These are phyloP conservation scores for Pollenia amentaria DNA, from an alignment of 2,888 invertebrate species.

Conservation along the genomic window DNA sequence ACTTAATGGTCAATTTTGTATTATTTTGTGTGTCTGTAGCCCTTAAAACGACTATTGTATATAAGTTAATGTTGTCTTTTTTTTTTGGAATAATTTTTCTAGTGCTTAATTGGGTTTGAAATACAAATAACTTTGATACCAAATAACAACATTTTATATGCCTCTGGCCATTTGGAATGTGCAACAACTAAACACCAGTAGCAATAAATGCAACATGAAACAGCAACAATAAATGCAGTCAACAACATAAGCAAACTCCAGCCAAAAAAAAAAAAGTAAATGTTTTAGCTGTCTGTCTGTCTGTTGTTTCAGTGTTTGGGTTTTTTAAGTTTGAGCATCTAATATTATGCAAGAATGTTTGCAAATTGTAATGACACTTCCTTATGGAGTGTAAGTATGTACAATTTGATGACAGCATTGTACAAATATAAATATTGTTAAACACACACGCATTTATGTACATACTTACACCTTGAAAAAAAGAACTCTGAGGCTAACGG, in stretches of 20 bases:
- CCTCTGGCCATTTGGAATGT: slow-evolving; percentile 68
- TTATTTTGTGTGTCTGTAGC: not conserved
- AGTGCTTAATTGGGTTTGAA: slow-evolving; percentile 70
- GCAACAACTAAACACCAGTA: slow-evolving; percentile 68
- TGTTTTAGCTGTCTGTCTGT: slow-evolving; percentile 5
- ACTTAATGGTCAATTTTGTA: slow-evolving; percentile 31
- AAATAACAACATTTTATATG: slow-evolving; percentile 64
- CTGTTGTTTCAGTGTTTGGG: not conserved
- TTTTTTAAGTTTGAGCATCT: slow-evolving; percentile 23
- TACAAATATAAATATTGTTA: slow-evolving; percentile 53
- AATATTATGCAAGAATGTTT: slow-evolving; percentile 72
- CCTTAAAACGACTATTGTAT: slow-evolving; percentile 7
- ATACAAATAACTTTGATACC: slow-evolving; percentile 63
- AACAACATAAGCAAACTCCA: slow-evolving; percentile 26
- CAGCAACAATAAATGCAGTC: slow-evolving; percentile 43
- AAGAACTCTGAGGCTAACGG: not conserved
- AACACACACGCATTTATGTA: slow-evolving; percentile 22
- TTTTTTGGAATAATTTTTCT: slow-evolving; percentile 29
- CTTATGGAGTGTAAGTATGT: slow-evolving; percentile 65
- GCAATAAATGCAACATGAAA: slow-evolving; percentile 65
- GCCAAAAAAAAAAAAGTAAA: slow-evolving; percentile 49
- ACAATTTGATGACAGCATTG: slow-evolving; percentile 55
- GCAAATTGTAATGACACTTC: slow-evolving; percentile 74
- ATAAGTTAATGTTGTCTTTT: slow-evolving; percentile 1
- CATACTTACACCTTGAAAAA: not conserved